These are phyloP conservation scores for Dipus sagitta DNA, from an alignment of 2,797 vertebrate genomes.

Conservation along the genomic window DNA sequence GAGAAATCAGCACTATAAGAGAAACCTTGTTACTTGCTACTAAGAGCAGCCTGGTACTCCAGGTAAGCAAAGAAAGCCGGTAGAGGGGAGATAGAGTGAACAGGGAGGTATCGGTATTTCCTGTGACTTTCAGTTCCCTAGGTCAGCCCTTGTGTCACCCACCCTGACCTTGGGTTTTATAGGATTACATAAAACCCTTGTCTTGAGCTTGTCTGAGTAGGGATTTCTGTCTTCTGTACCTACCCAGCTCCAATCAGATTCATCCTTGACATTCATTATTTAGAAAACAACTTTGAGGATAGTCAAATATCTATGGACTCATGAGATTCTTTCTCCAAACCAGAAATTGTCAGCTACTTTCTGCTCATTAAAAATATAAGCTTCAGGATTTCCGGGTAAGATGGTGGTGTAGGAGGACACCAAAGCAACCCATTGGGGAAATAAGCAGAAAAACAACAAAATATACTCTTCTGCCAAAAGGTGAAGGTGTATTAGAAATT, in stretches of 20 bases:
- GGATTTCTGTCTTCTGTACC: not conserved
- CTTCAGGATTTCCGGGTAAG: too few species aligned
- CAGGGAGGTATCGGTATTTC: not conserved
- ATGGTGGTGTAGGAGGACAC: too few species aligned
- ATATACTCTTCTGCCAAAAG: too few species aligned
- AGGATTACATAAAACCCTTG: not conserved
- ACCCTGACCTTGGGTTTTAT: not conserved
- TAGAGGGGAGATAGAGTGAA: not conserved
- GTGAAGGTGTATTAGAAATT: too few species aligned
- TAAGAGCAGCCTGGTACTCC: not conserved
- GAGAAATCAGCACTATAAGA: not conserved
- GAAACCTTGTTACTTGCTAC: not conserved
- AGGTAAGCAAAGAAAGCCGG: not conserved
- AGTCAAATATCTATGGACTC: not conserved
- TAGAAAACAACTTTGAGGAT: conserved; percentile 37
- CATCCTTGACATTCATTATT: not conserved
- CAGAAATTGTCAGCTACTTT: not conserved
- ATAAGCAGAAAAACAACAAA: too few species aligned
- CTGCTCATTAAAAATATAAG: not conserved
- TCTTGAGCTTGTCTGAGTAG: not conserved
- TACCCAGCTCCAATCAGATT: not conserved
- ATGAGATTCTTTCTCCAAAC: not conserved
- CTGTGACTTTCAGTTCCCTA: not conserved
- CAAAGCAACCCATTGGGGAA: too few species aligned
- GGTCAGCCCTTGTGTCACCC: not conserved